Base-by-base conservation (phyloP, 2,113 vertebrate species). In the Meleagris gallopavo region DNA sequence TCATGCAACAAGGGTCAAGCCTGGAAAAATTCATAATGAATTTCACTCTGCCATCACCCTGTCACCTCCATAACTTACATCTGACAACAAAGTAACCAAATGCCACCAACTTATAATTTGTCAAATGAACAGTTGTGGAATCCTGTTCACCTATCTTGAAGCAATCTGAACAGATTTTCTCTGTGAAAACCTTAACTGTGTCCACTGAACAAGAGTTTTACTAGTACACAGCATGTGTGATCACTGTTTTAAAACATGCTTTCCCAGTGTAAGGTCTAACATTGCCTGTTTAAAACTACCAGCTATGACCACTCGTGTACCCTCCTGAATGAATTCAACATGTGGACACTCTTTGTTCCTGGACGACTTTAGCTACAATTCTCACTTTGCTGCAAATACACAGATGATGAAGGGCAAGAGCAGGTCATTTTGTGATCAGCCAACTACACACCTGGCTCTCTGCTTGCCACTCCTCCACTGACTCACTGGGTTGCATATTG, bases 151-250 rank as follows among this genome's bases (percentile, higher is more conserved):
- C 69, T 83, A 77, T 25, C 74, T 65, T 10, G 76, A 61, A 88
- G 82, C 80, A 90, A 88, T 60, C 22, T n/a, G 48, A 92, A 67
- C 81, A 92, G 84, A 89, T 89, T 93, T 90, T 40, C 76, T 67
- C 41, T 58, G 30, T 76, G 41, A 88, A 81, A 94, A 58, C 36
- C 50, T 13, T 10, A 58, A 83, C 50, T 58, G 61, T 79, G 3
- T 13, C 30, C 16, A 32, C 34, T 8, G 6, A 79, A 78, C 52
- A 86, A 75, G 18, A 57, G 36, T 43, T 86, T 69, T 69, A 14
- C 43, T 72, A 48, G 70, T 58, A 93, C 77, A 72, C 11, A 75
- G 61, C 14, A 38, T 0, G 12, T 57, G 61, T 16, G 43, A 84
- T 41, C 1, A 1, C 34, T 60, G 48, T 77, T 88, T 78, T 61